Base-by-base conservation (phyloP, 2,113 vertebrate genomes). In the Vulpes lagopus region DNA sequence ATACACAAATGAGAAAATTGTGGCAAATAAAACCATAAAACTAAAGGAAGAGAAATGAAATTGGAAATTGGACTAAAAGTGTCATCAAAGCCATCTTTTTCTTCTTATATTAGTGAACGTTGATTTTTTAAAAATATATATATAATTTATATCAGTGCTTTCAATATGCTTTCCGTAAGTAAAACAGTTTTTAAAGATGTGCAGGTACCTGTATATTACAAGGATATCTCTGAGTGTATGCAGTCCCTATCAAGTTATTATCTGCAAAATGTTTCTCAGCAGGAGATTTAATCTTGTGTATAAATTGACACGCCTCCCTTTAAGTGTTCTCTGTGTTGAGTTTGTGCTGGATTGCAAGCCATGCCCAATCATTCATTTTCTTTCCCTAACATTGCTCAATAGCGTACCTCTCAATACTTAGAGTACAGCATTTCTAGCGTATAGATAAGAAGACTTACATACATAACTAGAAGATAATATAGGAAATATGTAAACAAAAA, bases 11-110 rank as follows among this genome's bases (percentile, higher is more conserved):
- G 59, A 81, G 86, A 92, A 84, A 96, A 73, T 12, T 22, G 23
- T 67, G 20, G 17, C 22, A 92, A 80, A 38, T 20, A 25, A 67
- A 78, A 60, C 15, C 30, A n/a, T 80, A 30, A 80, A 62, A 84
- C 53, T 32, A 43, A 81, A 62, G 62, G 20, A 84, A 91, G 27
- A 89, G 0, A 96, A 93, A 65, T 32, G 88, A 93, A 95, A 88
- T 30, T 55, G 49, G 35, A 92, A 51, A 88, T 30, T 55, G 49
- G 35, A 92, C 43, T n/a, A 89, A 89, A 87, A 85, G 8, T 76
- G 11, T 3, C n/a, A 88, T 89, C 35, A 25, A 93, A 95, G 38
- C 23, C 43, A 86, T 76, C 19, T 49, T 96, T 95, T 91, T 73
- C 71, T 92, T 85, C 62, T 87, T 76, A 64, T 8, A 25, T 35